These are phyloP conservation scores for Subacronicta megacephala DNA, from an alignment of 2,888 invertebrate genomes.

Conservation along the genomic window DNA sequence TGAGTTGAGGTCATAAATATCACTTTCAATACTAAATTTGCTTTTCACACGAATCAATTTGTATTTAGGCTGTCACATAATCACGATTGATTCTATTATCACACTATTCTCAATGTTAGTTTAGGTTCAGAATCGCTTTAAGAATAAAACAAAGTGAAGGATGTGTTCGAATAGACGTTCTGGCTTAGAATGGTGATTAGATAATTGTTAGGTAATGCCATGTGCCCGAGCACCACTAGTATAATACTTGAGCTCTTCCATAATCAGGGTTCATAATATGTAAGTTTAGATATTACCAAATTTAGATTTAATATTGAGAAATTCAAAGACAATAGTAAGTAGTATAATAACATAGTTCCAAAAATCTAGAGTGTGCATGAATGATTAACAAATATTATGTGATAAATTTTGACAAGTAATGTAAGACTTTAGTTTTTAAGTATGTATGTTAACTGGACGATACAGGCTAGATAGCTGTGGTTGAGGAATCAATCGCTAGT, in stretches of 20 bases:
- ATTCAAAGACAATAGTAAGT: constrained; percentile 36
- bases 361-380: constrained; percentile 34
- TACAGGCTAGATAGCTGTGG: constrained; percentile 40
- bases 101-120: constrained; percentile 42
- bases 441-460: constrained; percentile 30
- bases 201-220: constrained; percentile 53
- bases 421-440: constrained; percentile 26
- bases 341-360: constrained; percentile 36
- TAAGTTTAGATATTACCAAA: constrained; percentile 56
- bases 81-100: constrained; percentile 38
- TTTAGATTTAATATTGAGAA: constrained; percentile 37
- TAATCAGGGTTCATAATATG: constrained; percentile 54
- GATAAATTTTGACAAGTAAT: constrained; percentile 53
- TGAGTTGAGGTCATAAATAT: not conserved
- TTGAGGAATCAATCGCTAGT: constrained; percentile 47
- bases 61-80: constrained; percentile 3
- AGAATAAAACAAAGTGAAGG: constrained; percentile 47
- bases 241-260: constrained; percentile 54
- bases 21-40: constrained; percentile 6
- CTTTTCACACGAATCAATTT: not conserved
- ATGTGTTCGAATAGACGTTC: constrained; percentile 31
- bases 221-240: constrained; percentile 63
- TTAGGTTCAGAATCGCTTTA: constrained; percentile 40
- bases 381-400: constrained; percentile 44
- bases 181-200: constrained; percentile 39